phyloP scores from a whole-genome alignment of 2,113 vertebrate species.

The Equus przewalskii region DNA sequence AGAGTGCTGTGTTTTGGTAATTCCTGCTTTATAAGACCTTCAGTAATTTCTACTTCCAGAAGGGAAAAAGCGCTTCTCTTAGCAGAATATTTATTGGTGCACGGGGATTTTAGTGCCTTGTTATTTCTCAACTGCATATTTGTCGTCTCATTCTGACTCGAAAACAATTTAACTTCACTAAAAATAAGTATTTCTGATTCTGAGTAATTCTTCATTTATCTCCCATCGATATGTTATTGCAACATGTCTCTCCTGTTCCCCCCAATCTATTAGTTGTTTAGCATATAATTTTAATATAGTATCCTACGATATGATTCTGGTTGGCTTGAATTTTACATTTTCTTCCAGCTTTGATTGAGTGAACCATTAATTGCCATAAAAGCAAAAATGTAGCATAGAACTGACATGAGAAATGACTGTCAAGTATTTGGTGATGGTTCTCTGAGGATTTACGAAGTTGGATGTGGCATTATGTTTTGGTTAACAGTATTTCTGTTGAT shows the following conservation, averaged over 20 bases:
- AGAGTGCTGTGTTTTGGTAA: not conserved
- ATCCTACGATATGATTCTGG: not conserved
- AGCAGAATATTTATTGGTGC: not conserved
- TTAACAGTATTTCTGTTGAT: not conserved
- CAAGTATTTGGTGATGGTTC: not conserved
- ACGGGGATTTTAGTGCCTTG: not conserved
- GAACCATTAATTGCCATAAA: not conserved
- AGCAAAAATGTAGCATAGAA: not conserved
- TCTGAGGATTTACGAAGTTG: not conserved
- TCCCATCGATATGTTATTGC: not conserved
- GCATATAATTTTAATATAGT: not conserved
- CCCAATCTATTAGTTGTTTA: not conserved
- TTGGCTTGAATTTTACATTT: not conserved
- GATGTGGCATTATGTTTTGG: not conserved
- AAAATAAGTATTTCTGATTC: not conserved
- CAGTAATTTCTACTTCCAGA: not conserved
- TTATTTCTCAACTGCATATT: slow-evolving; percentile 54
- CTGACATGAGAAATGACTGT: not conserved
- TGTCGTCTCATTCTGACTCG: not conserved
- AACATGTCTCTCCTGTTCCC: not conserved
- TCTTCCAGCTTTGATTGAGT: not conserved
- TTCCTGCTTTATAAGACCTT: not conserved
- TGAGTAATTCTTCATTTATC: not conserved
- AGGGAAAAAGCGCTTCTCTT: slow-evolving; percentile 6
- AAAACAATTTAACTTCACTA: not conserved